Conservation (phyloP, 2,113 vertebrate species). For the Catharus bicknelli region DNA sequence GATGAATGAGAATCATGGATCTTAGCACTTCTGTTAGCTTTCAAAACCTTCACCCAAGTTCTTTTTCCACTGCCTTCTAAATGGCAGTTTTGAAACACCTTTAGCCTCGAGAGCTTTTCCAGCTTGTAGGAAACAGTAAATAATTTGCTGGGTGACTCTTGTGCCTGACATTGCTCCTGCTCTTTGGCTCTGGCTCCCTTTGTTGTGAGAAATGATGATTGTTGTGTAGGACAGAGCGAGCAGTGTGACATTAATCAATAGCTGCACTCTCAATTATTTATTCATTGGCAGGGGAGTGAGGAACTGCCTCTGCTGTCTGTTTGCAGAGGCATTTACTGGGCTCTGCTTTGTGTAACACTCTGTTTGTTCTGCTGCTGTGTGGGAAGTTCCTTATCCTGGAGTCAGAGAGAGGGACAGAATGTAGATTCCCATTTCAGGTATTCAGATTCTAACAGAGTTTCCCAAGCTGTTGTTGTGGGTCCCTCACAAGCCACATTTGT, state of each 20-base stretch:
- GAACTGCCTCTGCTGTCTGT: not conserved
- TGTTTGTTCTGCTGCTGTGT: not conserved
- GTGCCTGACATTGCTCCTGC: constrained; percentile 46
- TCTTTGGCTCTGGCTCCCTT: constrained; percentile 53
- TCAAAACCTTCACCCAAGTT: constrained; percentile 12
- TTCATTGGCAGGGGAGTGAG: constrained; percentile 44
- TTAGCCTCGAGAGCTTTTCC: constrained; percentile 44
- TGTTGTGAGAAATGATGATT: constrained; percentile 42
- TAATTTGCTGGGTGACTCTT: constrained; percentile 55
- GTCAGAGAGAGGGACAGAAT: not conserved
- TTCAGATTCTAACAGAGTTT: not conserved
- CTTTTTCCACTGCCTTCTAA: constrained; percentile 16
- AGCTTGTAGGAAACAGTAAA: constrained; percentile 51
- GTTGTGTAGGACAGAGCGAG: not conserved
- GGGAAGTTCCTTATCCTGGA: not conserved
- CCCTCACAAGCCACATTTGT: fast-evolving
- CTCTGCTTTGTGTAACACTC: not conserved
- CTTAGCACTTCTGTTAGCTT: not conserved
- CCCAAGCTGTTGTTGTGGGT: not conserved
- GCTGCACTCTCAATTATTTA: constrained; percentile 53
- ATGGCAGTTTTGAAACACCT: constrained; percentile 30
- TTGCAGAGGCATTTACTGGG: not conserved
- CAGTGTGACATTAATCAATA: constrained; percentile 61
- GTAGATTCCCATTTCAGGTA: not conserved
- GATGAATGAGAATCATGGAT: not conserved